Evolutionary conservation across 1,140 invertebrate species (phyloP), one percentile per base, ranked within the genome.

Genomic region (Trissolcus basalis): DNA sequence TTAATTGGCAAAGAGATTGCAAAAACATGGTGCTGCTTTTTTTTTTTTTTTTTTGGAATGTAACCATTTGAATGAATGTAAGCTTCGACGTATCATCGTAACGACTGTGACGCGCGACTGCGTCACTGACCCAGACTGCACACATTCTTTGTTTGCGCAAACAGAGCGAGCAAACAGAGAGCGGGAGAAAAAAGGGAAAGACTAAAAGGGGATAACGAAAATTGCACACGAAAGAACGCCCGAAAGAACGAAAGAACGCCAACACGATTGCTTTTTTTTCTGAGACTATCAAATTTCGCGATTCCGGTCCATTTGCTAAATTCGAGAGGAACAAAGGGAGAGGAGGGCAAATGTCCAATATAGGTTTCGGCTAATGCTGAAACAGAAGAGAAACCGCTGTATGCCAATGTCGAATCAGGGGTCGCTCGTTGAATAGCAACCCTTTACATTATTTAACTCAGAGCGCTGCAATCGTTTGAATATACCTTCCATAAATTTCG

Each of bases 301-400:
- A 77, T 77, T 77, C 74, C 74, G 61, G 68, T 77, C 68, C 74
- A 77, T 77, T 77, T 77, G 74, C 71, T 77, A 68, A 68, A 77
- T 67, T 71, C 68, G 47, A 71, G 61, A 58, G 60, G 50, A 67
- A 74, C 50, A 53, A 64, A 64, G 33, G 16, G 41, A 13, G 45
- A 48, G n/a, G 43, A 19, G 44, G 19, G 50, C 7, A 32, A 33
- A 32, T 16, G 58, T 75, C 59, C 60, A 56, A 61, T 68, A 63
- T 56, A 68, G 49, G 49, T 65, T 71, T 50, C 53, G 16, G 41
- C 44, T 68, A 63, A 68, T 58, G 58, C 51, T 33, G 53, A 53
- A 50, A 58, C 49, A 68, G 58, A 74, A 53, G 51, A 61, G 58
- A 74, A 61, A 71, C 55, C 74, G 48, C 56, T 48, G 58, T 70